Base-by-base conservation (phyloP, 2,888 invertebrate species). In the Venusia cambrica region DNA sequence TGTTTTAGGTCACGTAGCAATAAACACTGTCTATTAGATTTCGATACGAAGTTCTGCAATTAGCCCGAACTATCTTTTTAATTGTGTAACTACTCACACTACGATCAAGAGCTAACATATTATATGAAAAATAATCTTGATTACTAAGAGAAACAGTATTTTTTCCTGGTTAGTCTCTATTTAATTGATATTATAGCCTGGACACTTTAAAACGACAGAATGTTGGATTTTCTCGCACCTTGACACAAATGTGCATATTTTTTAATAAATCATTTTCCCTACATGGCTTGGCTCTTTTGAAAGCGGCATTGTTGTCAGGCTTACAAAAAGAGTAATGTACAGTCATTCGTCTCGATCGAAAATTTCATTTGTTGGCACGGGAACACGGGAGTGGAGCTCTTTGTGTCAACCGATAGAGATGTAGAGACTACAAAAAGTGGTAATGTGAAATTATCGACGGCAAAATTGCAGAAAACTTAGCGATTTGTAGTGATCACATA, bases 291-390 rank as follows among this genome's bases (percentile, higher is more conserved):
- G 60, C 57, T 59, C 51, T 40, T 40, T 36, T 45, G 43, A 71
- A 64, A 55, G 59, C 53, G 57, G 64, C 63, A 70, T 73, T 71
- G 73, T 68, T 68, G 71, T 67, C 67, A 54, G 52, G 54, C 59
- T 56, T 62, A 72, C 64, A 76, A 76, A 78, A 74, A 73, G 67
- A 70, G 67, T 68, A 63, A 75, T 75, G 77, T 57, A 73, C 52
- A 69, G 73, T 70, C 67, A 74, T 77, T 73, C 69, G 66, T 76
- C 73, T 76, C 75, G 75, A 76, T 78, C 70, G 70, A 66, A 73
- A 75, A 77, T 75, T 76, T 76, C 68, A 76, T 77, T 77, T 78
- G 73, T 75, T 72, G 69, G 74, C 73, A 63, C 56, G 47, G 54
- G 60, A 46, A 62, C 65, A 57, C 53, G 16, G 20, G 35, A 38